Conservation (phyloP, 2,113 vertebrate species). For the Cyprinodon brontotheroides region DNA sequence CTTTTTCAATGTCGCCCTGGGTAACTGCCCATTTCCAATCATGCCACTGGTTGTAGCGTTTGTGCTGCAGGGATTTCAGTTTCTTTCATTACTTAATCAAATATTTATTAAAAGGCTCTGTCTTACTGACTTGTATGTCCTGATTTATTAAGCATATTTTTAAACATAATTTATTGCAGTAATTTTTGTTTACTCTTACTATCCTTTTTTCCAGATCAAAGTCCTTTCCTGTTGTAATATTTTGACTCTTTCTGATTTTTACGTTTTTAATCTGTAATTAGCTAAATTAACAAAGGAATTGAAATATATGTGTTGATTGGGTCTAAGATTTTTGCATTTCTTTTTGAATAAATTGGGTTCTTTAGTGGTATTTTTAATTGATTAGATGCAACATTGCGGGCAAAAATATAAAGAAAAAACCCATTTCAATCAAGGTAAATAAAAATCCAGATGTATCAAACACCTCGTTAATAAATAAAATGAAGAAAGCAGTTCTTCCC, state of each 20-base stretch:
- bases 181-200: no score
- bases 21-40: background rate
- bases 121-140: background rate
- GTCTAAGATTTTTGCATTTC: background rate
- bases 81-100: conserved; percentile 25
- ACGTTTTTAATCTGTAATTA: background rate
- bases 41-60: background rate
- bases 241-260: no score
- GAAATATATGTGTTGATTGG: background rate
- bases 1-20: background rate
- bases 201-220: no score
- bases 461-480: no score
- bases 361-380: no score
- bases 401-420: no score
- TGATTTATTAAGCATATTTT: background rate
- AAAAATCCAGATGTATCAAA: no score
- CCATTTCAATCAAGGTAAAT: no score
- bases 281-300: background rate
- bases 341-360: background rate
- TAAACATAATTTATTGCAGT: background rate
- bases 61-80: background rate
- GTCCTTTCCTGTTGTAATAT: no score
- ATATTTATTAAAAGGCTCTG: conserved; percentile 40
- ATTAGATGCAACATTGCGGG: no score
- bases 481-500: no score